Base-by-base conservation (phyloP, 2,888 invertebrate species). In the Drosophila multiciliata region DNA sequence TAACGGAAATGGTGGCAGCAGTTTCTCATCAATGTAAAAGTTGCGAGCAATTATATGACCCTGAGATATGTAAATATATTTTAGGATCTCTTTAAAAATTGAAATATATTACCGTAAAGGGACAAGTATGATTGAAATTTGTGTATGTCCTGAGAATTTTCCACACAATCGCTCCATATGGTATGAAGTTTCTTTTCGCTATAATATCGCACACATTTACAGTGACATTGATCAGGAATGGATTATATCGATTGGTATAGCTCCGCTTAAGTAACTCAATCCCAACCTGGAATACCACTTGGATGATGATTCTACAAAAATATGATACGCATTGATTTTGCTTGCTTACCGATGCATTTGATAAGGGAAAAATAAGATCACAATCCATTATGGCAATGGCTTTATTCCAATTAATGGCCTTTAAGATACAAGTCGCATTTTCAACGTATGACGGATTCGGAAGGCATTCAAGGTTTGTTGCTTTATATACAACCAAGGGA, bases 371-470 rank as follows among this genome's bases (percentile, higher is more conserved):
- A 0, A 59, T 26, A 1, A 82, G 42, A 57, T 84, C 60, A 8
- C 66, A 55, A n/a, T 82, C 85, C 71, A 82, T 50, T 3, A 64
- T 17, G 4, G 66, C 58, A 8, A 82, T 58, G 0, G 75, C 65
- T n/a, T 64, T 73, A 23, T 84, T 73, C 85, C 82, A 82, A 20
- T 82, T 73, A 15, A 58, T 5, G 0, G 82, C 85, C 52, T 72
- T 82, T 0, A 82, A 1, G 5, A 1, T 15, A 17, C 85, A 82
- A 0, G 48, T 63, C 0, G 6, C 4, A 8, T 82, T 82, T 8
- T 15, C 59, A 4, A 23, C 20, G 5, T 26, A 73, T 0, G 50
- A 63, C 0, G 71, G 66, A 15, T 54, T 29, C 0, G 52, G 20
- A 0, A 29, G 0, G 23, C 81, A 82, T 17, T 81, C 82, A 8